Evolutionary conservation across 1,140 invertebrate genomes (phyloP).

Genomic region (Eulimnadia texana): DNA sequence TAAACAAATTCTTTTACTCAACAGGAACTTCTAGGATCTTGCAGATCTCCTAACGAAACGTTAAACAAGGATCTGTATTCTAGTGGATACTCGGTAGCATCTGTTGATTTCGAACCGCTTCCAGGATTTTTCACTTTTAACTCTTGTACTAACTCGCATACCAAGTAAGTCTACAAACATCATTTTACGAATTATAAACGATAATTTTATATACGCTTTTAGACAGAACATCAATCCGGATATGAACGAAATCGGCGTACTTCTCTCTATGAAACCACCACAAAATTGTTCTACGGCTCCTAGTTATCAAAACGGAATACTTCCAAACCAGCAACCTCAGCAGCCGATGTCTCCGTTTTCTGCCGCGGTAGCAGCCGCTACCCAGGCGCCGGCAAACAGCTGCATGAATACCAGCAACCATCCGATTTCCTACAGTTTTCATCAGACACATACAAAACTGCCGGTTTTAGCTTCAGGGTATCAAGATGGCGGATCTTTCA

Average conservation of each 20-base stretch:
- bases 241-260: neutral
- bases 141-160: slow-evolving; percentile 2
- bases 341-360: slow-evolving; percentile 11
- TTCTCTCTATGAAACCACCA: neutral
- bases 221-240: neutral
- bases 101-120: slow-evolving; percentile 16
- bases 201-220: neutral
- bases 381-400: neutral
- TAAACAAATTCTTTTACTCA: too few relatives aligned
- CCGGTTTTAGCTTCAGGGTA: neutral
- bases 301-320: neutral
- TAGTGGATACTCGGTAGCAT: slow-evolving; percentile 4
- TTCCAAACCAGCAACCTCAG: too few relatives aligned
- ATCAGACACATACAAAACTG: neutral
- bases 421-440: neutral
- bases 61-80: slow-evolving; percentile 13
- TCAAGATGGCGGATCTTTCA: neutral
- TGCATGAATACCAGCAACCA: neutral
- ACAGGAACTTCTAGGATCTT: slow-evolving; percentile 12
- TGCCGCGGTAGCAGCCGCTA: slow-evolving; percentile 1
- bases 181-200: neutral
- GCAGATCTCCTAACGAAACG: slow-evolving; percentile 3
- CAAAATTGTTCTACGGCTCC: neutral
- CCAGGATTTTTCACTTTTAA: slow-evolving; percentile 16
- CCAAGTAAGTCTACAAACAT: neutral